Conservation (phyloP, 1,140 invertebrate genomes). For the Apis florea region DNA sequence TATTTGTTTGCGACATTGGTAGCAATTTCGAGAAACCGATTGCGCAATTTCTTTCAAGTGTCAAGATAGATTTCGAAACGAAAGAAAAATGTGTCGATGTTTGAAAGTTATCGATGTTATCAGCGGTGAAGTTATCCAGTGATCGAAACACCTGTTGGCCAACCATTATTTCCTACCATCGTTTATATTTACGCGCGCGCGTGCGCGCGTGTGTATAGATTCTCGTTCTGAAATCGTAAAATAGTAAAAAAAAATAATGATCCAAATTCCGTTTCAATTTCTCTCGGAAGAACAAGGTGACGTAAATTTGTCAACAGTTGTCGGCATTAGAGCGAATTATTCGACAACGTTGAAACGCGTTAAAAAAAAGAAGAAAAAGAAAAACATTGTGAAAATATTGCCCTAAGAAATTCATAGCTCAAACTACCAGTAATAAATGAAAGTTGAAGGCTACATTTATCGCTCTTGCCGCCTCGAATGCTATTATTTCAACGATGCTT, state of each 20-base stretch:
- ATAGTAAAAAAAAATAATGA: too few relatives aligned
- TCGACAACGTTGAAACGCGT: not conserved
- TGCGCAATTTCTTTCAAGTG: conserved; percentile 1
- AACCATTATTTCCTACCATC: not conserved
- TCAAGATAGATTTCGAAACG: not conserved
- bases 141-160: conserved; percentile 14
- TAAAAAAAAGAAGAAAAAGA: too few relatives aligned
- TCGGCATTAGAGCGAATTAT: too few relatives aligned
- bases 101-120: not conserved
- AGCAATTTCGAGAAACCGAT: not conserved
- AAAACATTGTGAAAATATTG: not conserved
- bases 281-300: too few relatives aligned
- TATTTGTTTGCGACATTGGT: too few relatives aligned
- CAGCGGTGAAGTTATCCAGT: not conserved
- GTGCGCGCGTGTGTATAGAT: too few relatives aligned
- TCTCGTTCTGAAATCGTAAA: not conserved
- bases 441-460: not conserved
- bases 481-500: not conserved
- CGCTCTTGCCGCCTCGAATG: not conserved
- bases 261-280: too few relatives aligned
- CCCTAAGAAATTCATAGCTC: not conserved
- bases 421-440: not conserved
- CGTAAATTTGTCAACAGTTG: too few relatives aligned
- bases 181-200: not conserved
- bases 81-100: not conserved